A percentile compares a stretch with the other conserved stretches of the same genome.
These are phyloP conservation scores for Eriosoma lanigerum DNA, from an alignment of 1,140 invertebrate species.

Conservation along the genomic window DNA sequence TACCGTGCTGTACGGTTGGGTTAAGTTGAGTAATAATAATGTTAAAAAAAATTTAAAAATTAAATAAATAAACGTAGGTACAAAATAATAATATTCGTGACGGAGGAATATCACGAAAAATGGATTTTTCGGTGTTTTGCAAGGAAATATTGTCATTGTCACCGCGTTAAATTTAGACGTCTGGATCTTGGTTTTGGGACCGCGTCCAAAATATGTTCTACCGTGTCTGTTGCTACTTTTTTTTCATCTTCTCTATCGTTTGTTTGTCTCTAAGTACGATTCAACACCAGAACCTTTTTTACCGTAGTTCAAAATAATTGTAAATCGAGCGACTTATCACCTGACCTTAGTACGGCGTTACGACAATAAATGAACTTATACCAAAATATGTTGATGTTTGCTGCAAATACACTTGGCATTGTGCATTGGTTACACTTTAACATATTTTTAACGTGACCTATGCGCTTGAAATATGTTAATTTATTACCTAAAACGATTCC, in stretches of 20 bases:
- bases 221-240: slow-evolving; percentile 3
- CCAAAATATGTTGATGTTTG: not conserved
- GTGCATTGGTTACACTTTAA: not conserved
- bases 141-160: slow-evolving; percentile 45
- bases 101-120: not conserved
- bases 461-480: slow-evolving; percentile 36
- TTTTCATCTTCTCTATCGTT: not conserved
- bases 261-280: slow-evolving; percentile 3
- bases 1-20: too few relatives aligned
- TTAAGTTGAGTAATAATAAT: too few relatives aligned
- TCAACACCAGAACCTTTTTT: not conserved
- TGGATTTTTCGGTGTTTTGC: slow-evolving; percentile 39
- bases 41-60: not conserved
- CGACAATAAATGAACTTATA: too few relatives aligned
- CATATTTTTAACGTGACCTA: slow-evolving; percentile 47
- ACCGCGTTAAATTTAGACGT: slow-evolving; percentile 46
- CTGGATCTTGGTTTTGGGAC: slow-evolving; percentile 28
- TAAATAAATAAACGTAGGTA: slow-evolving; percentile 3
- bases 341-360: not conserved
- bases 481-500: slow-evolving; percentile 43
- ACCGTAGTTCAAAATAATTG: slow-evolving; percentile 19
- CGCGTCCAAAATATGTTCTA: slow-evolving; percentile 34
- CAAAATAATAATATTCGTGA: not conserved
- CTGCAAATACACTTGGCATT: slow-evolving; percentile 7
- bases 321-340: slow-evolving; percentile 7